These are phyloP conservation scores for Phlogophora meticulosa DNA, from an alignment of 2,888 invertebrate species.

Conservation along the genomic window DNA sequence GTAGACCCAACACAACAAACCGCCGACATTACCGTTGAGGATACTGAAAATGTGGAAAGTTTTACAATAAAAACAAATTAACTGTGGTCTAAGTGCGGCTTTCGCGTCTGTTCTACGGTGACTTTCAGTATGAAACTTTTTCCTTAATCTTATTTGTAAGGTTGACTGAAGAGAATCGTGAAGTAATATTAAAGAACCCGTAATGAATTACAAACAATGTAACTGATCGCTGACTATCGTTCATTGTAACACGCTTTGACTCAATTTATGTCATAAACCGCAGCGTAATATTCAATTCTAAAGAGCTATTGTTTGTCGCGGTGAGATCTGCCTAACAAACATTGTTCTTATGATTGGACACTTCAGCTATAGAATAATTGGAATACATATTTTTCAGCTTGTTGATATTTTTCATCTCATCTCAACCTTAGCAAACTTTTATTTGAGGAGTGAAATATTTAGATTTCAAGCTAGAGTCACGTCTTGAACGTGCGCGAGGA, in stretches of 20 bases:
- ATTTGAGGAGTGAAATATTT: constrained; percentile 31
- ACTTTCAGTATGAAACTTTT: constrained; percentile 81
- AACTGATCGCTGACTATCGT: constrained; percentile 51
- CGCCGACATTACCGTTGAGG: constrained; percentile 73
- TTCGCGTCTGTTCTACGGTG: constrained; percentile 76
- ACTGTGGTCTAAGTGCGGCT: constrained; percentile 80
- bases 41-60: constrained; percentile 84
- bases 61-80: constrained; percentile 88
- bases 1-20: constrained; percentile 65
- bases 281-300: constrained; percentile 22
- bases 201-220: constrained; percentile 70
- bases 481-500: constrained; percentile 21
- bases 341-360: constrained; percentile 32
- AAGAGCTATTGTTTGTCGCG: constrained; percentile 17
- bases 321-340: constrained; percentile 23
- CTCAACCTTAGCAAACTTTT: constrained; percentile 26
- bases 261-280: constrained; percentile 17
- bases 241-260: constrained; percentile 42
- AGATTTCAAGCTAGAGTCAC: constrained; percentile 31
- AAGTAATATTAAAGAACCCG: constrained; percentile 69
- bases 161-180: constrained; percentile 68
- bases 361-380: constrained; percentile 4
- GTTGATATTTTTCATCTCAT: constrained; percentile 30
- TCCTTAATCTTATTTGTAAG: constrained; percentile 81
- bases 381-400: constrained; percentile 23